A percentile compares a stretch with the other conserved stretches of the same genome.
These are phyloP conservation scores for Oreochromis mossambicus DNA, from an alignment of 2,797 vertebrate genomes.

Conservation along the genomic window DNA sequence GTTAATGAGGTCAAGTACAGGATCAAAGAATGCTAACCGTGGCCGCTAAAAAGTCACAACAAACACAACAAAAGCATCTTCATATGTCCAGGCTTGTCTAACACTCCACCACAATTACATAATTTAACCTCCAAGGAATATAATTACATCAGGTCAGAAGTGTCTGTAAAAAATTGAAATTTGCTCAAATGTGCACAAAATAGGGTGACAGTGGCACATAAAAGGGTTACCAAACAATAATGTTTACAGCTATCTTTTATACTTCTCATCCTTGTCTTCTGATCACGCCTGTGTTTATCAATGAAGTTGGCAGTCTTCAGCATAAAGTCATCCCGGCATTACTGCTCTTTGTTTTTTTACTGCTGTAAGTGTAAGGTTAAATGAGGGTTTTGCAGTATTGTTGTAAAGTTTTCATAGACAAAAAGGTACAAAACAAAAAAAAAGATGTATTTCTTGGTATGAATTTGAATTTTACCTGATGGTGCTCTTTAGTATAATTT, in stretches of 20 bases:
- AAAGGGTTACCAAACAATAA: neutral
- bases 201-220: neutral
- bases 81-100: neutral
- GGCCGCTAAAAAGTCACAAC: neutral
- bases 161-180: rapidly evolving
- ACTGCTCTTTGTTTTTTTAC: neutral
- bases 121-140: neutral
- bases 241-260: neutral
- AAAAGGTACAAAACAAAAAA: neutral
- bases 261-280: neutral
- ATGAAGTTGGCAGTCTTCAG: neutral
- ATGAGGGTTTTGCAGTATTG: neutral
- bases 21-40: neutral
- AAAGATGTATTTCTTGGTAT: neutral
- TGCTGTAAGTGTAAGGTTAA: neutral
- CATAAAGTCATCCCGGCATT: neutral
- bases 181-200: neutral
- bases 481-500: neutral
- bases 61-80: neutral
- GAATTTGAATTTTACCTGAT: neutral
- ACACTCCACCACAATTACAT: neutral
- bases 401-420: neutral
- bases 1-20: neutral
- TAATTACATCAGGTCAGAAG: neutral
- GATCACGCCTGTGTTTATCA: neutral